Conservation (phyloP, 2,113 vertebrate species). For the Sula dactylatra region DNA sequence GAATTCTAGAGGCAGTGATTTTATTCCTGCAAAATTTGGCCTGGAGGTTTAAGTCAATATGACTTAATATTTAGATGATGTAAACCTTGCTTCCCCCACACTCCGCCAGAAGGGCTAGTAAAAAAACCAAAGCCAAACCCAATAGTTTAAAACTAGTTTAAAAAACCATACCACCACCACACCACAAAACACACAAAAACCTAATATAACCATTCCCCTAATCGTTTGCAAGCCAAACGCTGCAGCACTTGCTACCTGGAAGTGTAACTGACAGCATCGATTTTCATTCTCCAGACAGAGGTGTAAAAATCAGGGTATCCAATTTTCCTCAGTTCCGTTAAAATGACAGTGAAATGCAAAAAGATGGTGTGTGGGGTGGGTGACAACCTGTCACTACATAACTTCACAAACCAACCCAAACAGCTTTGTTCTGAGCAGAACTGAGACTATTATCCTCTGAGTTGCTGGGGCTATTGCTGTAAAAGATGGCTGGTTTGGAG, state of each 20-base stretch:
- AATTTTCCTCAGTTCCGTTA: neutral
- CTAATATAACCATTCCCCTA: neutral
- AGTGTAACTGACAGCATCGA: neutral
- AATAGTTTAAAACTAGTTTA: neutral
- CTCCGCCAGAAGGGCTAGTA: neutral
- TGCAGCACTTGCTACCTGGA: neutral
- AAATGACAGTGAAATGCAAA: neutral
- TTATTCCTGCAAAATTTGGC: constrained; percentile 13
- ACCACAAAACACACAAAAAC: neutral
- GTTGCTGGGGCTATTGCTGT: neutral
- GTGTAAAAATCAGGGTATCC: neutral
- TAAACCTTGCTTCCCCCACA: neutral
- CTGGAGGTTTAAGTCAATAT: neutral
- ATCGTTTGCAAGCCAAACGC: neutral
- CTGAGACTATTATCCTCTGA: neutral
- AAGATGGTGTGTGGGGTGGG: neutral
- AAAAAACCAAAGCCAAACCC: neutral
- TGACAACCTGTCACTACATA: neutral
- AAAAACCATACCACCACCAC: neutral
- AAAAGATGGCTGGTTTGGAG: neutral
- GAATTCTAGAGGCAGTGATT: constrained; percentile 7
- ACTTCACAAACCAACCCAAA: neutral
- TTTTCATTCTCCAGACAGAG: neutral
- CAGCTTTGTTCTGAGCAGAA: neutral
- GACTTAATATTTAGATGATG: constrained; percentile 9